Evolutionary conservation across 2,888 invertebrate genomes (phyloP).

Genomic region (Lampropteryx suffumata): DNA sequence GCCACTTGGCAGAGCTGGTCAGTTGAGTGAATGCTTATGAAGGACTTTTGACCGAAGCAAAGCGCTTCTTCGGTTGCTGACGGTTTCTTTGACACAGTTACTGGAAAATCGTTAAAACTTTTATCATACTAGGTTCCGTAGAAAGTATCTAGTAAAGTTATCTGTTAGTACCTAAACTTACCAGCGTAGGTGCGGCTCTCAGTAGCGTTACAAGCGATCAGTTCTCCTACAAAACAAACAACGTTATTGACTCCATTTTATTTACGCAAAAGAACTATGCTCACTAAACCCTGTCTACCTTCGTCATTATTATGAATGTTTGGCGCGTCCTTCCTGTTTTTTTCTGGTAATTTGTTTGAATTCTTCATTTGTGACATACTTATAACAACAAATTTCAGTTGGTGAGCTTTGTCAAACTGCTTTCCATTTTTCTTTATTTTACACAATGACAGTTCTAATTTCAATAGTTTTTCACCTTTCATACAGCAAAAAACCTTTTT

Average conservation of each 20-base stretch:
- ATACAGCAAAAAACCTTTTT: slow-evolving; percentile 3
- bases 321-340: slow-evolving; percentile 58
- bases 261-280: background rate
- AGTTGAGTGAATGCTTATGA: slow-evolving; percentile 77
- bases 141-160: too few species aligned
- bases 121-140: too few species aligned
- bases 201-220: slow-evolving; percentile 51
- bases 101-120: slow-evolving; percentile 45
- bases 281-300: slow-evolving; percentile 47
- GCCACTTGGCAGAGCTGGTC: slow-evolving; percentile 71
- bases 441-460: slow-evolving; percentile 66
- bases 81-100: slow-evolving; percentile 72
- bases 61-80: slow-evolving; percentile 52
- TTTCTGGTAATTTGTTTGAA: slow-evolving; percentile 68
- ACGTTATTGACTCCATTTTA: slow-evolving; percentile 10
- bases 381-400: slow-evolving; percentile 78
- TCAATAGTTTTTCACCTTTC: slow-evolving; percentile 44
- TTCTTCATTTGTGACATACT: slow-evolving; percentile 79
- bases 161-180: slow-evolving; percentile 38
- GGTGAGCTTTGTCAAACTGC: slow-evolving; percentile 73
- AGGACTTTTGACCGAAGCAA: slow-evolving; percentile 68
- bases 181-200: slow-evolving; percentile 70
- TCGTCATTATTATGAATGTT: slow-evolving; percentile 52
- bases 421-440: slow-evolving; percentile 67
- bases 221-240: slow-evolving; percentile 56